Evolutionary conservation across 2,888 invertebrate species (phyloP), one percentile per base, ranked within the genome.

Genomic region (Lissonota sp.): DNA sequence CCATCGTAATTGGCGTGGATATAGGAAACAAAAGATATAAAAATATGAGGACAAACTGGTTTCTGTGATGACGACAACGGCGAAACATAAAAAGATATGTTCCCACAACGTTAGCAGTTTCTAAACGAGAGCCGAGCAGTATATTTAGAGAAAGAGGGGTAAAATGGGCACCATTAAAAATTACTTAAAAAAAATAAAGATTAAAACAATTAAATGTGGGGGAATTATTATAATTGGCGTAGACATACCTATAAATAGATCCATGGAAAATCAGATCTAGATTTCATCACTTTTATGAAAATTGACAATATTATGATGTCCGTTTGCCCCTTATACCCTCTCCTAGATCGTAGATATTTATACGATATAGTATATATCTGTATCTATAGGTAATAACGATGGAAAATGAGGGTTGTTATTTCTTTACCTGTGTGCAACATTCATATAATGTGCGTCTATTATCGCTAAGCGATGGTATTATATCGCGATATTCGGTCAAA

Each of bases 381-480:
- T 53, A 14, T 12, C 12, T 12, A 16, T n/a, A n/a, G 14, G 40
- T 40, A 63, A 57, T 70, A 76, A 70, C 76, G 70, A 76, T 63
- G 55, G 46, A 46, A 63, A 57, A 49, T 46, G 12, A 70, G 63
- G 63, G 49, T 70, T 49, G 70, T 40, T 39, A 51, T 26, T 39
- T 16, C n/a, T 69, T 76, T 63, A 63, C 76, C 46, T 26, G 26
- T 26, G 26, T 26, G 26, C 26, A 26, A 26, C 26, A 26, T 69
- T 75, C 69, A 63, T 63, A 70, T 39, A 70, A 76, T 70, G 55
- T 46, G 69, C 55, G 69, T 62, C 62, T 49, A 10, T 26, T 26
- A 26, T 69, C 69, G 55, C 46, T 53, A 70, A 42, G 16, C 10
- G 40, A 12, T 62, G 62, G 1, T 53, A 39, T 51, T 42, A 63